Conservation (phyloP, 2,888 invertebrate genomes). For the Cosmopolites sordidus region DNA sequence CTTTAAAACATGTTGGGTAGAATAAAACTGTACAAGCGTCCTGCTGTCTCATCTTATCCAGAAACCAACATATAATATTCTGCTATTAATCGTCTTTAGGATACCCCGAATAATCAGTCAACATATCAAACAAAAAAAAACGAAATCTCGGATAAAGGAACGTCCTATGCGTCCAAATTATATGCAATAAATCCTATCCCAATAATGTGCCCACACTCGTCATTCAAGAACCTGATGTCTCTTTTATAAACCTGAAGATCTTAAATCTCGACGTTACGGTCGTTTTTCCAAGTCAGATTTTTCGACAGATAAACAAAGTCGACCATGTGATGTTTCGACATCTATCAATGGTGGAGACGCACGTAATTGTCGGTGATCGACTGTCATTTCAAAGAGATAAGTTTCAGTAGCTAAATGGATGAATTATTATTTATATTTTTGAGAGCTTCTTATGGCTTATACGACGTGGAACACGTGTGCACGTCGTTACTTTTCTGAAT, state of each 20-base stretch:
- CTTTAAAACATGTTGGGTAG: too few species aligned
- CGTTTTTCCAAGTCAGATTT: conserved; percentile 26
- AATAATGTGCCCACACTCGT: conserved; percentile 2
- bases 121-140: conserved; percentile 3
- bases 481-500: conserved; percentile 12
- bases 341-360: conserved; percentile 6
- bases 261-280: conserved; percentile 16
- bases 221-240: conserved; percentile 2
- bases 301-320: conserved; percentile 9
- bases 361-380: conserved; percentile 2
- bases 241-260: conserved; percentile 13
- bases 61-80: too few species aligned
- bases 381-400: conserved; percentile 18
- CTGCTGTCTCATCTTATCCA: too few species aligned
- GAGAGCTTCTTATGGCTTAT: conserved; percentile 6
- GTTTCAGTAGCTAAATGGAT: conserved; percentile 23
- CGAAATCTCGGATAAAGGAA: not conserved
- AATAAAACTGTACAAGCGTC: too few species aligned
- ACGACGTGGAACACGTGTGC: conserved; percentile 16
- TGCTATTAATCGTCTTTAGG: too few species aligned
- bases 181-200: conserved; percentile 6
- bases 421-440: conserved; percentile 17
- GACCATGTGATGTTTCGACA: conserved; percentile 2
- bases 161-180: not conserved
- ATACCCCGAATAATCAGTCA: not conserved